Evolutionary conservation across 2,888 invertebrate species (phyloP).

Genomic region (Spilarctia lutea): DNA sequence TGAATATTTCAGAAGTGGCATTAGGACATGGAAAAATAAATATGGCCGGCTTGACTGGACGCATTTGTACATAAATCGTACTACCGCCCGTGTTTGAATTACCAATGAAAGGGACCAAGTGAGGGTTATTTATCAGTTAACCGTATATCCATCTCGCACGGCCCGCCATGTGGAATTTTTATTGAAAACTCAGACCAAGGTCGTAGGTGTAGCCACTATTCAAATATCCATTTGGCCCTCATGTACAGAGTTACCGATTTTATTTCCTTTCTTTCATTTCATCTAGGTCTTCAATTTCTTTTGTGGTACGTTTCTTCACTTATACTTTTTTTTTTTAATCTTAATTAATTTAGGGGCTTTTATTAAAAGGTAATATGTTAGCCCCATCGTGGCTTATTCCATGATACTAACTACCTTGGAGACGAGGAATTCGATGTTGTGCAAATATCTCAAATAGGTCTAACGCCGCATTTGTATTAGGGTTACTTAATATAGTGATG

Average conservation of each 20-base stretch:
- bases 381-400: too few relatives aligned
- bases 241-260: neutral
- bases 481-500: too few relatives aligned
- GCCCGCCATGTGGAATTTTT: slow-evolving; percentile 65
- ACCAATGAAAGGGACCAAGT: slow-evolving; percentile 63
- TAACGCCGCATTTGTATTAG: too few relatives aligned
- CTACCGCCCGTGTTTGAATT: slow-evolving; percentile 76
- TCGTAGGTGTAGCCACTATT: neutral
- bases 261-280: neutral
- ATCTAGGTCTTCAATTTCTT: neutral
- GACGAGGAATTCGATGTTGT: too few relatives aligned
- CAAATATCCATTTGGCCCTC: neutral
- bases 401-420: too few relatives aligned
- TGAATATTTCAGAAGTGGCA: slow-evolving; percentile 84
- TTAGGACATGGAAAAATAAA: slow-evolving; percentile 84
- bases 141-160: slow-evolving; percentile 68
- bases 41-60: slow-evolving; percentile 79
- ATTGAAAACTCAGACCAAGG: slow-evolving; percentile 63
- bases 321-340: too few relatives aligned
- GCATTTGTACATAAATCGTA: slow-evolving; percentile 84
- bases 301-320: neutral
- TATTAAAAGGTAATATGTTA: too few relatives aligned
- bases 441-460: too few relatives aligned
- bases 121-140: slow-evolving; percentile 76
- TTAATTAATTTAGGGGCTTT: too few relatives aligned